Conservation (phyloP, 2,797 vertebrate genomes). For the Siniperca scherzeri region DNA sequence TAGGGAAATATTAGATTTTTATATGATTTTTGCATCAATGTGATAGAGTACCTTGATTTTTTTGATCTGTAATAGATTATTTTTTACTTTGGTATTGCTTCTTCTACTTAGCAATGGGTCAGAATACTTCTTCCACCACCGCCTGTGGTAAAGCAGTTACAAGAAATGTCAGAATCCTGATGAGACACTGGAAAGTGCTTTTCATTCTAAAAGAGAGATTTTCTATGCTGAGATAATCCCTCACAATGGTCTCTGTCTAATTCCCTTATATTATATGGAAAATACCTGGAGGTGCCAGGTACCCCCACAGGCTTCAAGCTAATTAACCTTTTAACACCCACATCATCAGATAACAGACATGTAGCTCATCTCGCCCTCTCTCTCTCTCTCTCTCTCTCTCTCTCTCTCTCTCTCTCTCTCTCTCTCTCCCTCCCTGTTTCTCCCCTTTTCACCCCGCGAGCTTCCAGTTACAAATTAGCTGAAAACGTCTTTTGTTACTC, state of each 20-base stretch:
- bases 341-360: conserved; percentile 70
- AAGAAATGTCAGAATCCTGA: conserved; percentile 35
- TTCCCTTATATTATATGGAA: conserved; percentile 81
- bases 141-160: conserved; percentile 31
- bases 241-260: conserved; percentile 71
- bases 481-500: conserved; percentile 69
- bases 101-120: not conserved
- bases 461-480: conserved; percentile 71
- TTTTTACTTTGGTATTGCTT: not conserved
- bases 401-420: not conserved
- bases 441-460: conserved; percentile 19
- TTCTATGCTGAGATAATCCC: conserved; percentile 63
- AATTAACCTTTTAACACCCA: conserved; percentile 78
- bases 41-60: too few species aligned
- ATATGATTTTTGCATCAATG: not conserved
- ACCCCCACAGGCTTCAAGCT: conserved; percentile 72
- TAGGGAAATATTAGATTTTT: not conserved
- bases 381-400: not conserved
- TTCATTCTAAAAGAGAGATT: conserved; percentile 53
- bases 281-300: conserved; percentile 80
- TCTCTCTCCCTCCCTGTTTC: conserved; percentile 14
- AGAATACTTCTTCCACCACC: not conserved
- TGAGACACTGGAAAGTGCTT: conserved; percentile 9
- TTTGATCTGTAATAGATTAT: not conserved
- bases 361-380: conserved; percentile 22